These are phyloP conservation scores for Drosophila aff. DNA, from an alignment of 1,140 invertebrate genomes.

Conservation along the genomic window DNA sequence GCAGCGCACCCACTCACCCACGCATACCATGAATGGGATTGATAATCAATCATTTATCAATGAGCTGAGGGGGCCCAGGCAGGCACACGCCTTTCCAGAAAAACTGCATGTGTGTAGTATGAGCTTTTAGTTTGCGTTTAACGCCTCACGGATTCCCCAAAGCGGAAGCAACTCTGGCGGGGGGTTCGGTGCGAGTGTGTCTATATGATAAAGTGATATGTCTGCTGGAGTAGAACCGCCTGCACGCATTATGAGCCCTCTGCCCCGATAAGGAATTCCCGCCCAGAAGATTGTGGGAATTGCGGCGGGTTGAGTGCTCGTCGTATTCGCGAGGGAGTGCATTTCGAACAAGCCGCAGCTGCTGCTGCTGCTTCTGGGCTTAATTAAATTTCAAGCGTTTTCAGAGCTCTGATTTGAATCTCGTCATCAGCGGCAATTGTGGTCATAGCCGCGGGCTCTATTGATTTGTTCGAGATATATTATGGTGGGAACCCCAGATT, in stretches of 20 bases:
- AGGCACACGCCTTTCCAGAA: constrained; percentile 61
- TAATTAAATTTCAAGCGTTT: constrained; percentile 78
- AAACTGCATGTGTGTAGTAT: constrained; percentile 46
- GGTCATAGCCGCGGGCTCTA: constrained; percentile 45
- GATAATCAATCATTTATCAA: constrained; percentile 84
- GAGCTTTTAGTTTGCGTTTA: constrained; percentile 83
- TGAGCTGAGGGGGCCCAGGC: constrained; percentile 29
- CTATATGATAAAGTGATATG: constrained; percentile 70
- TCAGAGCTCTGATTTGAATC: constrained; percentile 75
- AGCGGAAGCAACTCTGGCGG: constrained; percentile 37
- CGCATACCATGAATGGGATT: constrained; percentile 29
- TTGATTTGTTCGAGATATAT: constrained; percentile 51
- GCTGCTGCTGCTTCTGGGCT: constrained; percentile 51
- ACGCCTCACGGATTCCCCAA: constrained; percentile 77
- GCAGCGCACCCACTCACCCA: constrained; percentile 64
- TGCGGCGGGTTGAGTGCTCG: neutral
- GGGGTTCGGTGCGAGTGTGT: constrained; percentile 11
- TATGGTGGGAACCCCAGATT: constrained; percentile 45
- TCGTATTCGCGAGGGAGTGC: constrained; percentile 20
- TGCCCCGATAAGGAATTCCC: constrained; percentile 33
- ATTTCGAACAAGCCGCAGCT: constrained; percentile 55
- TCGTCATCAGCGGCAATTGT: constrained; percentile 54
- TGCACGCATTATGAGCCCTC: constrained; percentile 62
- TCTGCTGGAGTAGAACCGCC: constrained; percentile 23
- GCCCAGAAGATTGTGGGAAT: constrained; percentile 36